phyloP scores from a whole-genome alignment of 2,113 vertebrate species.

The Urocynchramus pylzowi region DNA sequence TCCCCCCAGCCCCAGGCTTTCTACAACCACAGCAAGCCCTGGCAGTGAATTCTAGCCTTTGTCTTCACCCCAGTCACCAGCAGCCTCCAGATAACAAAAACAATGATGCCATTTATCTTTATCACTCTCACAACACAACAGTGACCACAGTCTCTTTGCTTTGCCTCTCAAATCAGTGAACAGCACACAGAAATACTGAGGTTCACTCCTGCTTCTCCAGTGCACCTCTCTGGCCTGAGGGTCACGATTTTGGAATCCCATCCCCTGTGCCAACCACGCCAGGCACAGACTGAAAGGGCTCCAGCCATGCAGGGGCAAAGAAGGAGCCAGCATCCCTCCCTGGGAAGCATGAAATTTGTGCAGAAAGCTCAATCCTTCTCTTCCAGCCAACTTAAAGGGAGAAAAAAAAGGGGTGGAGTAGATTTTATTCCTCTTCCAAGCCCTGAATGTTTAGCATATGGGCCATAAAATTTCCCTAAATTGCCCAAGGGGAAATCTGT shows the following conservation, averaged over 20 bases:
- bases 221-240: neutral
- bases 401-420: neutral
- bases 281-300: neutral
- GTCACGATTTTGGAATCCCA: neutral
- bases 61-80: conserved; percentile 19
- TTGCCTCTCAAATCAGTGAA: neutral
- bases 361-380: neutral
- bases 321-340: neutral
- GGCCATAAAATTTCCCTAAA: conserved; percentile 1
- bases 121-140: neutral
- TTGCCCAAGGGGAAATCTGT: neutral
- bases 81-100: conserved; percentile 19
- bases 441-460: conserved; percentile 31
- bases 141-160: neutral
- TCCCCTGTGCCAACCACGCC: neutral
- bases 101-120: conserved; percentile 40
- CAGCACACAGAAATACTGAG: neutral
- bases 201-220: neutral
- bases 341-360: neutral
- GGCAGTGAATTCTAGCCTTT: conserved; percentile 37
- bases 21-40: neutral
- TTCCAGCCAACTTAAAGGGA: neutral
- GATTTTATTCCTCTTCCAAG: neutral
- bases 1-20: neutral
- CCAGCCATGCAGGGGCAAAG: neutral